These are phyloP conservation scores for Drosophila seguyi DNA, from an alignment of 1,140 invertebrate species.

Conservation along the genomic window DNA sequence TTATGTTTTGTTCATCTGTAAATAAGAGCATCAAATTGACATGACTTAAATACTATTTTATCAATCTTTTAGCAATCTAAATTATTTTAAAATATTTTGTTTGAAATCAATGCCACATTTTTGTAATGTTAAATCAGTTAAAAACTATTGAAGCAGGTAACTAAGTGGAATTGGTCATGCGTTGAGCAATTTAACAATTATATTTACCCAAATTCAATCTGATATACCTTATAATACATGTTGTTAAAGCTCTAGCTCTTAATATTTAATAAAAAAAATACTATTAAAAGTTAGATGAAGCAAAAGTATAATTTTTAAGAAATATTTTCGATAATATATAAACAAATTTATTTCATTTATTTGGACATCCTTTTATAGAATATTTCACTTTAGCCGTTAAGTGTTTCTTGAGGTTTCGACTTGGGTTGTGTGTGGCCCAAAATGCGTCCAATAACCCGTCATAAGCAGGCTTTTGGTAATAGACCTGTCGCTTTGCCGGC, in stretches of 20 bases:
- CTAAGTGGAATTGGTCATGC: not conserved
- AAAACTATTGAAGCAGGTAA: not conserved
- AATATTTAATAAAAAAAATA: not conserved
- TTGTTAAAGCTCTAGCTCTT: not conserved
- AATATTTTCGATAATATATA: not conserved
- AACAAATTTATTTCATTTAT: not conserved
- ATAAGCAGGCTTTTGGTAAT: conserved; percentile 44
- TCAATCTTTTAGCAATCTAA: no score
- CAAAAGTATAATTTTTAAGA: not conserved
- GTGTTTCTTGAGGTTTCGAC: not conserved
- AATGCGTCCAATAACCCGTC: conserved; percentile 45
- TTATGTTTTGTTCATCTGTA: no score
- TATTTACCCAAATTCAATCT: not conserved
- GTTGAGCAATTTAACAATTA: not conserved
- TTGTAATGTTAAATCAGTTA: no score
- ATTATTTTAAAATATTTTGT: no score
- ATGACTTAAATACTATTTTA: no score
- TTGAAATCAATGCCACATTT: no score
- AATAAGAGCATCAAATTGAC: no score
- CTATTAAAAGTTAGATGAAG: not conserved
- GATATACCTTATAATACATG: no score
- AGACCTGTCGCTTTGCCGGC: conserved; percentile 46
- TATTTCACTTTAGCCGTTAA: not conserved
- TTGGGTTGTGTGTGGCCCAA: not conserved
- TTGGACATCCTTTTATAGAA: not conserved